These are phyloP conservation scores for Glossosoma conforme DNA, from an alignment of 1,140 invertebrate species.

Conservation along the genomic window DNA sequence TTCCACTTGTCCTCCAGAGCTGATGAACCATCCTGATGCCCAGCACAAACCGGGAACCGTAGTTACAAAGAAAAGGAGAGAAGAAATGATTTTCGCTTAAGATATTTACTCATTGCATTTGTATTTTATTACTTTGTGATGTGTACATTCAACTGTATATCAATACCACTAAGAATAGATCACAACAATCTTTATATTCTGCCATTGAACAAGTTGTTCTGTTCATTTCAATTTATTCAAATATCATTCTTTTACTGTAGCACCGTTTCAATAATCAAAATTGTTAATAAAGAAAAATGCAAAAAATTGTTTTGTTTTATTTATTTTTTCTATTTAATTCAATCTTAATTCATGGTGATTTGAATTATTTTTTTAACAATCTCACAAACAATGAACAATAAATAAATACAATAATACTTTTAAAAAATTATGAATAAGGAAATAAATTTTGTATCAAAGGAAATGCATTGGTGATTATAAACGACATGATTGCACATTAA, in stretches of 20 bases:
- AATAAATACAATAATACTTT: no score
- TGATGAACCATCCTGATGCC: constrained; percentile 97
- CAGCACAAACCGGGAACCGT: constrained; percentile 97
- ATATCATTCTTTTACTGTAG: background rate
- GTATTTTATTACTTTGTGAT: background rate
- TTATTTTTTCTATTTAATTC: no score
- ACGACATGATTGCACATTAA: no score
- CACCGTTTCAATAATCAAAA: background rate
- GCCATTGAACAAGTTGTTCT: background rate
- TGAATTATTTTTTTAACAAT: no score
- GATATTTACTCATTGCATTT: constrained; percentile 1
- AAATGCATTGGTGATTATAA: no score
- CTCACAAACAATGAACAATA: no score
- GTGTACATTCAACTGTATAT: constrained; percentile 5
- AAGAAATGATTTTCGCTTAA: constrained; percentile 92
- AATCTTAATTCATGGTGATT: no score
- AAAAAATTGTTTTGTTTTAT: no score
- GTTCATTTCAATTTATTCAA: background rate
- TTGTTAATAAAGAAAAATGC: background rate
- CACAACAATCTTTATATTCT: no score
- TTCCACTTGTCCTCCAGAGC: constrained; percentile 92
- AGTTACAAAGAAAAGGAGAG: constrained; percentile 87
- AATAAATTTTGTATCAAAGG: no score
- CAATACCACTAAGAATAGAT: no score
- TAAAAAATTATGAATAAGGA: no score